Conservation (phyloP, 2,113 vertebrate genomes). For the Triplophysa dalaica region DNA sequence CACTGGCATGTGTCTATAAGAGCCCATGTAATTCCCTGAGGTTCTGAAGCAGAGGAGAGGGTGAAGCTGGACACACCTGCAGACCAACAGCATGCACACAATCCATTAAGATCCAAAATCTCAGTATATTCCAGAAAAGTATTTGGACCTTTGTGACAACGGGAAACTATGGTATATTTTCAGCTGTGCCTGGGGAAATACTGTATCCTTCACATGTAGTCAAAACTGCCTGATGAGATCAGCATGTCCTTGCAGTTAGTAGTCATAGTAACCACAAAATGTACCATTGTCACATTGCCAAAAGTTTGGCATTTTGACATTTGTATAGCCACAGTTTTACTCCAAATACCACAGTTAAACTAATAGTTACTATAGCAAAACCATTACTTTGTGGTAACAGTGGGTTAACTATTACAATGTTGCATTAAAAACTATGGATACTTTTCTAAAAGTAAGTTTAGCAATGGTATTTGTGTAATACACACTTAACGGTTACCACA, state of each 20-base stretch:
- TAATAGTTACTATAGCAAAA: no score
- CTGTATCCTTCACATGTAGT: slow-evolving; percentile 20
- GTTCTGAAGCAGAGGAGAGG: background rate
- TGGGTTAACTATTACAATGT: no score
- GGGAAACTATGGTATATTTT: background rate
- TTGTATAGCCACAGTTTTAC: no score
- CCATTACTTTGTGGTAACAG: no score
- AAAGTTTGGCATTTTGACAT: no score
- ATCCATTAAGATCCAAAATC: background rate
- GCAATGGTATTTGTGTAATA: no score
- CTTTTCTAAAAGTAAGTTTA: no score
- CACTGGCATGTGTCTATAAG: slow-evolving; percentile 19
- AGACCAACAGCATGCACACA: background rate
- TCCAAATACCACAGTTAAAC: no score
- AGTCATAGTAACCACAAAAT: no score
- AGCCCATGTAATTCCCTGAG: background rate
- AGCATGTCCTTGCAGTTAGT: background rate
- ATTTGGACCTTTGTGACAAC: background rate
- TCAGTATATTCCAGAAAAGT: background rate
- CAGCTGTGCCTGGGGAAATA: background rate
- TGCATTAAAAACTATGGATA: no score
- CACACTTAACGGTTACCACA: no score
- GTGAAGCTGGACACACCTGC: background rate
- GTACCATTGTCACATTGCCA: no score
- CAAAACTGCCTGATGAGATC: background rate